Evolutionary conservation across 2,113 vertebrate species (phyloP).

Genomic region (Tachycineta bicolor): DNA sequence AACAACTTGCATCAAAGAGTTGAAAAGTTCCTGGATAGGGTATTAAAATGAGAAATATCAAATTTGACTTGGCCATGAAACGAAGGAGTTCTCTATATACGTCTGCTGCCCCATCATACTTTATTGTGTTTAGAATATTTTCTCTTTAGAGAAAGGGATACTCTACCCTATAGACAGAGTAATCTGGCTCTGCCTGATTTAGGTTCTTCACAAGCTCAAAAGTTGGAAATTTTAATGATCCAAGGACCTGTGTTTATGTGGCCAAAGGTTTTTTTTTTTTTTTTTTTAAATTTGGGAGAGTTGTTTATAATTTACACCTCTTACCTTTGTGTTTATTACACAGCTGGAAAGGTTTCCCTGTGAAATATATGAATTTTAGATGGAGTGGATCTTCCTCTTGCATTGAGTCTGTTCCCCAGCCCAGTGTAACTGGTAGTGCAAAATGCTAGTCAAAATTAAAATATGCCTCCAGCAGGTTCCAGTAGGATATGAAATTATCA

Average conservation of each 20-base stretch:
- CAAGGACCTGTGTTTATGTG: background rate
- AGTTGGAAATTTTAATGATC: background rate
- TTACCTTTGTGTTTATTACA: background rate
- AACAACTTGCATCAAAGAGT: background rate
- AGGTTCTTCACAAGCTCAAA: background rate
- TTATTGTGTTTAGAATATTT: background rate
- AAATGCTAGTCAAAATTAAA: constrained; percentile 11
- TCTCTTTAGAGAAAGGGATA: background rate
- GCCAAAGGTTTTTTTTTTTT: background rate
- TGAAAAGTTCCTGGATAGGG: background rate
- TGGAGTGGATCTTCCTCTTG: background rate
- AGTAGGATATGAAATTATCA: background rate
- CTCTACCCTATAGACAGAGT: background rate
- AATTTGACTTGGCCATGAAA: background rate
- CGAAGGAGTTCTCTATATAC: background rate
- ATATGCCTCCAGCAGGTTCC: background rate
- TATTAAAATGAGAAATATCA: background rate
- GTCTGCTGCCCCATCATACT: background rate
- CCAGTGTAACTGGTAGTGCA: background rate
- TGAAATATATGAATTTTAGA: background rate
- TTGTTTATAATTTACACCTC: background rate
- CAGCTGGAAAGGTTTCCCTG: background rate
- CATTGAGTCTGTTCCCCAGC: background rate
- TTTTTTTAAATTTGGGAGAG: background rate
- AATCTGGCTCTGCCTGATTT: background rate